Base-by-base conservation (phyloP, 2,797 vertebrate species). In the Microcaecilia unicolor region DNA sequence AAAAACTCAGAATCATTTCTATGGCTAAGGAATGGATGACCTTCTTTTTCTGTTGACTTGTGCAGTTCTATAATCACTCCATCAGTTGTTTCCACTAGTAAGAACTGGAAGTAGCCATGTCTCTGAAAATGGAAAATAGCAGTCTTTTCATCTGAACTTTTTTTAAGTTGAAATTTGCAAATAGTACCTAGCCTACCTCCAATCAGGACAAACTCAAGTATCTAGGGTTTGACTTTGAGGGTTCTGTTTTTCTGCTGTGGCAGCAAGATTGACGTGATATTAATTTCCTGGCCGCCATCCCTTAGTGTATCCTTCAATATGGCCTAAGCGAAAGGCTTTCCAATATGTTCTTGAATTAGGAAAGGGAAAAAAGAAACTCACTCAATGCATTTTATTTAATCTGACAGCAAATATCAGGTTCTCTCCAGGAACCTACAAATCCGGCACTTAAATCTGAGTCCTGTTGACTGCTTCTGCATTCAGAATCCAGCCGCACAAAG, bases 141-240 rank as follows among this genome's bases (percentile, higher is more conserved):
- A n/a, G n/a, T n/a, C n/a, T n/a, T n/a, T n/a, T n/a, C n/a, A 31
- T 1, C 34, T 46, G 37, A 37, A 42, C 57, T n/a, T n/a, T n/a
- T 43, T 52, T 7, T 46, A 51, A 51, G 48, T 34, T 70, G 65
- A 62, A 53, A 51, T 57, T 64, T 41, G 28, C 43, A 65, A 17
- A 48, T 45, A 37, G 50, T 22, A 39, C 55, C 69, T 59, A 53
- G 66, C 61, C 51, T 67, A 55, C 45, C 55, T 72, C 67, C 53
- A 57, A 71, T 67, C 61, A 72, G 44, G 52, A 28, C n/a, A 14
- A 45, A 64, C 37, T 37, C 22, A 25, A 21, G 23, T 27, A 36
- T 17, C n/a, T 25, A 25, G 31, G 41, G 44, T 32, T 64, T 55
- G 52, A 43, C 55, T 69, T 69, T 65, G 47, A 70, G n/a, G n/a